Conservation (phyloP, 2,888 invertebrate genomes). For the Acanthosoma haemorrhoidale region DNA sequence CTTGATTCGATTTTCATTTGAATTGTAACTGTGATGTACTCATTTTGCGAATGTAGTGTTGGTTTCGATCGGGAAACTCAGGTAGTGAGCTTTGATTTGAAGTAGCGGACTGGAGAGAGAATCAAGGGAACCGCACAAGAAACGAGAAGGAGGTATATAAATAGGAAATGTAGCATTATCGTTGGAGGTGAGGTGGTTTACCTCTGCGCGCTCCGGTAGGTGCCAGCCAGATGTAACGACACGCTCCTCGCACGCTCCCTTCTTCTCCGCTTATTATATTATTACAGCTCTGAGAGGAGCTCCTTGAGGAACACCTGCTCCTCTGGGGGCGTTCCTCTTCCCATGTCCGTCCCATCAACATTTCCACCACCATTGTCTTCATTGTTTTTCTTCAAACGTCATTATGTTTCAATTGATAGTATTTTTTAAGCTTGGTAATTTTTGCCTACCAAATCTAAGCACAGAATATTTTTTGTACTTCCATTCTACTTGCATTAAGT, state of each 20-base stretch:
- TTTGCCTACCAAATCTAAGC: too few species aligned
- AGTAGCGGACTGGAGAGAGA: too few species aligned
- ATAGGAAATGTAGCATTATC: background rate
- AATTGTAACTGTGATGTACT: too few species aligned
- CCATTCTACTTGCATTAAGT: too few species aligned
- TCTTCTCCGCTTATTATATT: conserved; percentile 34
- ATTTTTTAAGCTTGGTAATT: too few species aligned
- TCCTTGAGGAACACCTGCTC: background rate
- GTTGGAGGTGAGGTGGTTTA: background rate
- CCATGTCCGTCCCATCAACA: too few species aligned
- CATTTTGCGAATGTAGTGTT: too few species aligned
- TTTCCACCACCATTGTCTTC: background rate
- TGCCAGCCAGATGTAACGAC: conserved; percentile 35
- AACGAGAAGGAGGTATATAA: background rate
- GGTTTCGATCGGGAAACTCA: too few species aligned
- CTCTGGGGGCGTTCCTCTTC: background rate
- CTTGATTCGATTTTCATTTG: too few species aligned
- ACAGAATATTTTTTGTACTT: too few species aligned
- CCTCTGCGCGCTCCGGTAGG: background rate
- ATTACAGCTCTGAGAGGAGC: conserved; percentile 20
- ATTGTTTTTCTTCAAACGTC: background rate
- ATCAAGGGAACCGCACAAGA: background rate
- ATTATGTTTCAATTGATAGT: too few species aligned
- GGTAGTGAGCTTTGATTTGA: too few species aligned
- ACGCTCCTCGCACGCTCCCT: conserved; percentile 38